These are phyloP conservation scores for Lepilemur ruficaudatus DNA, from an alignment of 2,797 vertebrate species.

Conservation along the genomic window DNA sequence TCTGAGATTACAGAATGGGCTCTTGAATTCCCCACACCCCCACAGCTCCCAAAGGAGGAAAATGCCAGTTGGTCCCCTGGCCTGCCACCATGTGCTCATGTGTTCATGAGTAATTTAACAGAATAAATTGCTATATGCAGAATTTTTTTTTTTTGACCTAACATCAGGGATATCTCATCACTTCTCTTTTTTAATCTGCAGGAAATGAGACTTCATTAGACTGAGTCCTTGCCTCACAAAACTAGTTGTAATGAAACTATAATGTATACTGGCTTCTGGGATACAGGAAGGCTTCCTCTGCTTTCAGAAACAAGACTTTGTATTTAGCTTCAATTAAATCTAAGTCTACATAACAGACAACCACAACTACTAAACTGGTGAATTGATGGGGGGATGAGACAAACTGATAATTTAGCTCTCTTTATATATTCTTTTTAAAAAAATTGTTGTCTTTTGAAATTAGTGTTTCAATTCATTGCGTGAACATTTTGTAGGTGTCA, in stretches of 20 bases:
- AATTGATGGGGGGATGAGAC: neutral
- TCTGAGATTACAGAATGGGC: neutral
- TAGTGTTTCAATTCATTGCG: neutral
- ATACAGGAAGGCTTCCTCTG: neutral
- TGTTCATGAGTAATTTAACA: conserved; percentile 57
- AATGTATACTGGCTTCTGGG: conserved; percentile 64
- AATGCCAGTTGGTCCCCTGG: neutral
- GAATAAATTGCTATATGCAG: conserved; percentile 61
- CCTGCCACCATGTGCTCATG: neutral
- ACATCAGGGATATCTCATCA: conserved; percentile 46
- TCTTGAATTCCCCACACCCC: neutral
- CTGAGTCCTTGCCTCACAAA: conserved; percentile 67
- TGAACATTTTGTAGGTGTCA: neutral
- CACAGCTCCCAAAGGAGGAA: neutral
- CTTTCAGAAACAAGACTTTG: conserved; percentile 54
- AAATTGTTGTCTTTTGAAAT: conserved; percentile 11
- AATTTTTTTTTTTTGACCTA: conserved; percentile 53
- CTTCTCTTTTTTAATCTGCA: conserved; percentile 59
- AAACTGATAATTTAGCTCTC: neutral
- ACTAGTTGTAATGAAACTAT: conserved; percentile 66
- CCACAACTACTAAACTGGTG: conserved; percentile 3
- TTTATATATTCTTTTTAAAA: neutral
- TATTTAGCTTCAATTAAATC: conserved; percentile 16
- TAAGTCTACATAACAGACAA: neutral
- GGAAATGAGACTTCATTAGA: conserved; percentile 76